A percentile compares a stretch with the other conserved stretches of the same genome.
Conservation (phyloP, 2,888 invertebrate genomes). For the Calameuta idolon region DNA sequence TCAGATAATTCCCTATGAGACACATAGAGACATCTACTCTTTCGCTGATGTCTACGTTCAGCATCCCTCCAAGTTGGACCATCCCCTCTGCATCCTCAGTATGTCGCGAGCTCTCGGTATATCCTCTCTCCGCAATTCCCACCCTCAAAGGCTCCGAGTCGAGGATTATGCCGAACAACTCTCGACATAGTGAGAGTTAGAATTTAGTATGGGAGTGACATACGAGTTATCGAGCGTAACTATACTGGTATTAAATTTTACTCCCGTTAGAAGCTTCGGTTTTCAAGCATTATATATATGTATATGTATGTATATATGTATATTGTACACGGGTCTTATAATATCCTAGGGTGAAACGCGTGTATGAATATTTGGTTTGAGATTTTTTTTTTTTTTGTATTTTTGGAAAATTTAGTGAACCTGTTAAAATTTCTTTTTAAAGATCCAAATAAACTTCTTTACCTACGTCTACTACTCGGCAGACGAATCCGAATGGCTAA, state of each 20-base stretch:
- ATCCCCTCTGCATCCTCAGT: slow-evolving; percentile 22
- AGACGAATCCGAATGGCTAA: not conserved
- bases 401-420: not conserved
- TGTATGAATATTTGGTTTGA: not conserved
- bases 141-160: slow-evolving; percentile 45
- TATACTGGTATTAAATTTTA: slow-evolving; percentile 48
- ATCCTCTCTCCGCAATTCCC: slow-evolving; percentile 16
- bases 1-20: slow-evolving; percentile 14
- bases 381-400: not conserved
- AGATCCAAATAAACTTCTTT: not conserved
- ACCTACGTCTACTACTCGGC: not conserved
- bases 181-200: slow-evolving; percentile 48
- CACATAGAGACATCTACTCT: slow-evolving; percentile 5
- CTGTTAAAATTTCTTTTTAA: not conserved
- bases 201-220: slow-evolving; percentile 52
- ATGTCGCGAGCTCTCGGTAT: slow-evolving; percentile 12
- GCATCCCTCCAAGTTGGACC: slow-evolving; percentile 17
- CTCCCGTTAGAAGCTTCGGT: not conserved
- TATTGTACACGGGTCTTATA: not conserved
- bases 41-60: slow-evolving; percentile 14
- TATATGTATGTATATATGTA: not conserved
- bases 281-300: not conserved
- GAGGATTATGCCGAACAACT: slow-evolving; percentile 51
- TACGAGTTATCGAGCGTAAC: slow-evolving; percentile 47
- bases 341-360: not conserved